These are phyloP conservation scores for Syngnathus typhle DNA, from an alignment of 2,113 vertebrate species.

Conservation along the genomic window DNA sequence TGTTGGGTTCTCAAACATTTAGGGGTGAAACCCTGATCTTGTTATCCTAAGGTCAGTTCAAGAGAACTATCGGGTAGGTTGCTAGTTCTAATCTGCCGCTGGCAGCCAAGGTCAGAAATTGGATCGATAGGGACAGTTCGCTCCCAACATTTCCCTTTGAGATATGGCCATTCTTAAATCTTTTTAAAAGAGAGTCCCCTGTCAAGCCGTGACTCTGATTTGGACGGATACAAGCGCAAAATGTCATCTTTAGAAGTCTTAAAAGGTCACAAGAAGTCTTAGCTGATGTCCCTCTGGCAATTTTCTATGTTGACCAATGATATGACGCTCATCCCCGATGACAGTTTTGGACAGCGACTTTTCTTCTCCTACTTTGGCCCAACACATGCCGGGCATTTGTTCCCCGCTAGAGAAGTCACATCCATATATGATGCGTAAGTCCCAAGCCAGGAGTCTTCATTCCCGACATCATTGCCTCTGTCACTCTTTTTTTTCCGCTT, in stretches of 20 bases:
- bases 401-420: not conserved
- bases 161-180: not conserved
- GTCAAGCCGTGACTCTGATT: not conserved
- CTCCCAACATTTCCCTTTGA: not conserved
- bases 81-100: no score
- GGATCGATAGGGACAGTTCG: not conserved
- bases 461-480: not conserved
- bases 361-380: not conserved
- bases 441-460: not conserved
- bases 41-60: not conserved
- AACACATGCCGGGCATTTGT: not conserved
- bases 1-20: not conserved
- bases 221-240: not conserved
- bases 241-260: not conserved
- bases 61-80: no score
- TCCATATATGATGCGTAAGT: not conserved
- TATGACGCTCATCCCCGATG: not conserved
- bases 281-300: not conserved
- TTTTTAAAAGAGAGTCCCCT: not conserved
- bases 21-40: no score
- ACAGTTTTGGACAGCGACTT: not conserved
- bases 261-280: not conserved
- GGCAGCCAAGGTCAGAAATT: not conserved
- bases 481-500: not conserved
- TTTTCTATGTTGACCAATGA: not conserved